These are phyloP conservation scores for Belgica antarctica DNA, from an alignment of 2,888 invertebrate species.

Conservation along the genomic window DNA sequence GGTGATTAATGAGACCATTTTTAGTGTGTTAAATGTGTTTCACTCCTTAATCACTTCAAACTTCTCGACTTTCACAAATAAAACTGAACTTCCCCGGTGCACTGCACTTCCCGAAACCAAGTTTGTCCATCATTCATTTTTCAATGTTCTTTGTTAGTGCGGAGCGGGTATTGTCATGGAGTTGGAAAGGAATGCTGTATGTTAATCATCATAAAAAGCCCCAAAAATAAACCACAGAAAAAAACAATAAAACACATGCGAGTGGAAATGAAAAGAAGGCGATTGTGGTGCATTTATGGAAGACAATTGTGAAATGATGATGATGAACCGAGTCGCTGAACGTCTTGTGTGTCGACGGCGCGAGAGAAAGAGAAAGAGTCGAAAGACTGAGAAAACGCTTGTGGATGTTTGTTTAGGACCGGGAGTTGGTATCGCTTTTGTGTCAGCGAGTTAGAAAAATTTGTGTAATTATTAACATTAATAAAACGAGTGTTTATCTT, in stretches of 20 bases:
- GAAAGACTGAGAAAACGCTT: background rate
- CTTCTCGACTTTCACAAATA: background rate
- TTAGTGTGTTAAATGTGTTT: background rate
- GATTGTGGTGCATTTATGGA: conserved; percentile 25
- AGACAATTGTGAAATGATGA: conserved; percentile 19
- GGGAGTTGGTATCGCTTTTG: background rate
- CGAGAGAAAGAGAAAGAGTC: background rate
- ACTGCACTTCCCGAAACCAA: background rate
- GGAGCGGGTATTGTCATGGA: background rate
- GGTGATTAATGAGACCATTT: conserved; percentile 15
- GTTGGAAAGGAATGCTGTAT: conserved; percentile 4
- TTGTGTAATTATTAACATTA: conserved; percentile 11
- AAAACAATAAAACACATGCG: conserved; percentile 14
- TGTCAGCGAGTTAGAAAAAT: background rate
- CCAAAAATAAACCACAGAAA: background rate
- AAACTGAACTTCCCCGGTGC: conserved; percentile 3
- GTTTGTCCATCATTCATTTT: conserved; percentile 9
- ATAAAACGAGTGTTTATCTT: background rate
- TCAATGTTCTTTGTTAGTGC: background rate
- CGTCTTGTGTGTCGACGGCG: background rate
- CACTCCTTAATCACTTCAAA: conserved; percentile 4
- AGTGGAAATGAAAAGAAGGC: background rate
- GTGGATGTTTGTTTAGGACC: conserved; percentile 11
- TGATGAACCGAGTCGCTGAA: background rate
- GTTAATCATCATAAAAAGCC: conserved; percentile 13